phyloP scores from a whole-genome alignment of 2,888 invertebrate genomes.

The Plemyria rubiginata region DNA sequence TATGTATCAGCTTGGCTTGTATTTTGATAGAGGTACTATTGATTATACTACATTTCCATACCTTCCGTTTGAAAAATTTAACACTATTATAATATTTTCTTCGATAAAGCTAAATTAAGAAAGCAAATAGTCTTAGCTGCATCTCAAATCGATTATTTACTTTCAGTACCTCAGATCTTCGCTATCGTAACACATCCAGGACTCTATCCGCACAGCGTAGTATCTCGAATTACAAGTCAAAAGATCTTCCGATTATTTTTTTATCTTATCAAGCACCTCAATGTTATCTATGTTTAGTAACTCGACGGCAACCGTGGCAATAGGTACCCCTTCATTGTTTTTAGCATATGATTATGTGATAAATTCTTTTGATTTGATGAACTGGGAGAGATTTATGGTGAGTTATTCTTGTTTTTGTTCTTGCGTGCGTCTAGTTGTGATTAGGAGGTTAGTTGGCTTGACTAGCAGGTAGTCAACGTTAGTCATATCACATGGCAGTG shows the following conservation, averaged over 20 bases:
- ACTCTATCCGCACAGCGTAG: conserved; percentile 20
- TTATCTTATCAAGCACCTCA: conserved; percentile 65
- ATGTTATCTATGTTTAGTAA: conserved; percentile 42
- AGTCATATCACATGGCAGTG: conserved; percentile 22
- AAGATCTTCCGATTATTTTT: conserved; percentile 66
- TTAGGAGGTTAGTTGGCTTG: background rate
- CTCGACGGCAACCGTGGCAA: conserved; percentile 31
- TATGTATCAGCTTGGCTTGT: too few relatives aligned
- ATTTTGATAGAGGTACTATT: too few relatives aligned
- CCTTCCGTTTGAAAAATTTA: too few relatives aligned
- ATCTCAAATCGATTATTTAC: background rate
- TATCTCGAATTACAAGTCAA: conserved; percentile 55
- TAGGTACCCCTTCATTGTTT: conserved; percentile 34
- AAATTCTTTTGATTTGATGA: conserved; percentile 24
- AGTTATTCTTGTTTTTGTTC: conserved; percentile 6
- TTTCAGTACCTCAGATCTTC: conserved; percentile 4
- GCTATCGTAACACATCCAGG: conserved; percentile 15
- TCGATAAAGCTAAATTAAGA: too few relatives aligned
- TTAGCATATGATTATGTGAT: conserved; percentile 37
- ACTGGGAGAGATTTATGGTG: conserved; percentile 25
- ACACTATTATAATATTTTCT: too few relatives aligned
- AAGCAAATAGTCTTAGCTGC: too few relatives aligned
- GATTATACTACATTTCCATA: too few relatives aligned
- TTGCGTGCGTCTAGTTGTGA: background rate
- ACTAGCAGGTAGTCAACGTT: background rate